phyloP scores from a whole-genome alignment of 1,140 invertebrate species.

The Neodiprion fabricii region DNA sequence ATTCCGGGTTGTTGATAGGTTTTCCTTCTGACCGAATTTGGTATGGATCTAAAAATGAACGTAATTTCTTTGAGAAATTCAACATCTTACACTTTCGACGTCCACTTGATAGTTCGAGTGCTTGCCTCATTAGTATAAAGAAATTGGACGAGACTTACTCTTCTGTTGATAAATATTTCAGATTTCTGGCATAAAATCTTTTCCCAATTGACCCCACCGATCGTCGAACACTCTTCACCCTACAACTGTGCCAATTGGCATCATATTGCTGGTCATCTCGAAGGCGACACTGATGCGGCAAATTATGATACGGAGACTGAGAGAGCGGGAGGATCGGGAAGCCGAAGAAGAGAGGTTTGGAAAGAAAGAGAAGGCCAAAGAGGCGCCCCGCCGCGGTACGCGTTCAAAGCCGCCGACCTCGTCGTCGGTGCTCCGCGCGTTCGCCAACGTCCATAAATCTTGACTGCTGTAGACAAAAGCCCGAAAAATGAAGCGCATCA shows the following conservation, averaged over 20 bases:
- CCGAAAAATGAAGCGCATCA: slow-evolving; percentile 45
- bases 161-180: no score
- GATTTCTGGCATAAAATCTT: no score
- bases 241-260: not conserved
- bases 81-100: no score
- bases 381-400: slow-evolving; percentile 41
- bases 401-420: slow-evolving; percentile 46
- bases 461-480: slow-evolving; percentile 43
- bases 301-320: not conserved
- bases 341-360: slow-evolving; percentile 15
- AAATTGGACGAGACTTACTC: no score
- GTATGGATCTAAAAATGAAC: no score
- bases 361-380: slow-evolving; percentile 24
- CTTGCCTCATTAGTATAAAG: no score
- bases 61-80: no score
- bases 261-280: not conserved
- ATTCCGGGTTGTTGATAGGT: no score
- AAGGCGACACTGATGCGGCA: not conserved
- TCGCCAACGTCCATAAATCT: slow-evolving; percentile 41
- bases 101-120: no score
- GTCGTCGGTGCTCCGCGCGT: slow-evolving; percentile 26
- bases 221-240: not conserved
- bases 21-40: no score
- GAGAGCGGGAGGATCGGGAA: slow-evolving; percentile 6
- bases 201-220: no score